Base-by-base conservation (phyloP, 2,113 vertebrate species). In the Rhombomys opimus region DNA sequence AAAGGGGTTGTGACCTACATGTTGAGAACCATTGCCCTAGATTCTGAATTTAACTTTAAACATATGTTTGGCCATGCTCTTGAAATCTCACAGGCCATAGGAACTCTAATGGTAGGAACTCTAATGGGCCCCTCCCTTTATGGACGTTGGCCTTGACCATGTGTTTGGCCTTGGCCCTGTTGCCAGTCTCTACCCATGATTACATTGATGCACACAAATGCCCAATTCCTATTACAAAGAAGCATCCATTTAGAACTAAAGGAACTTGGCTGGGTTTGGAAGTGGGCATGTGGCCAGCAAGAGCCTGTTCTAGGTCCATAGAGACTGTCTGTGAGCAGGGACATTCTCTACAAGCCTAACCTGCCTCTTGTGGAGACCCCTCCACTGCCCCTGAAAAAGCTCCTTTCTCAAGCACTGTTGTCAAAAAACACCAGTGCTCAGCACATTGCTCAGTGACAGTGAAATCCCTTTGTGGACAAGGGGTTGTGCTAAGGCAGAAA, bases 271-370 rank as follows among this genome's bases (percentile, higher is more conserved):
- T 68, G 22, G 30, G 30, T n/a, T 12, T 50, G 27, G 32, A 65
- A 27, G 11, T 2, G 2, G 18, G 11, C 1, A 10, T 0, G 0
- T 5, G 73, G 0, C 30, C 73, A 54, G 9, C 15, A 20, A 61
- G 46, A 70, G 18, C 32, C 65, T 68, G 50, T 6, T 57, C 23
- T 78, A 52, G 18, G 61, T 52, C 17, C 8, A 2, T 0, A 0
- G 15, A 9, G 46, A 6, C 52, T 41, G 4, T 67, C 17, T 67
- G 6, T 68, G 14, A 70, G 4, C 54, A 30, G 9, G 7, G 25
- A 20, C 14, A 57, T 59, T 3, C 7, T 35, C 50, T 35, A 4
- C 2, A 0, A 0, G 0, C 18, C 12, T 30, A 38, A 2, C 82
- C 38, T 1, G 54, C 38, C 86, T 75, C 54, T 5, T 13, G 30